Percentiles rank a stretch among this genome's conserved stretches.
These are phyloP conservation scores for Cephus pulcher DNA, from an alignment of 2,888 invertebrate species.

Conservation along the genomic window DNA sequence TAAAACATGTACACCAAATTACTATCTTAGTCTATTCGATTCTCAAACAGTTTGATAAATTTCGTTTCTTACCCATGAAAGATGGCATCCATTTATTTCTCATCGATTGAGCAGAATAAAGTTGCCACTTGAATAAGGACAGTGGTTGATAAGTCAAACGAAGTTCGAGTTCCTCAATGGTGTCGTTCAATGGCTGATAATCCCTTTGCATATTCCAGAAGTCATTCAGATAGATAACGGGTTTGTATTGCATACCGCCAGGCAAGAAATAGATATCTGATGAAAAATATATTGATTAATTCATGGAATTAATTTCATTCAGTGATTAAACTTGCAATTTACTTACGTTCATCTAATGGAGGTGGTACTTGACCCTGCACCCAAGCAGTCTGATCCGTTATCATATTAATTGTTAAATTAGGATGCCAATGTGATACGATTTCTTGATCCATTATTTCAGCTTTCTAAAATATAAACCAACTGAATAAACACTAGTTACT, in stretches of 20 bases:
- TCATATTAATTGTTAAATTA: conserved; percentile 94
- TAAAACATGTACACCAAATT: neutral
- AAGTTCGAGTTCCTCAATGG: conserved; percentile 78
- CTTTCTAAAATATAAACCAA: conserved; percentile 70
- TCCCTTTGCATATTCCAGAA: conserved; percentile 99
- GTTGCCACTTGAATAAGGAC: conserved; percentile 97
- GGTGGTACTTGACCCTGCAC: conserved; percentile 89
- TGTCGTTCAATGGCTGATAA: conserved; percentile 91
- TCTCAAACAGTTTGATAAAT: neutral
- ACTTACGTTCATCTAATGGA: conserved; percentile 87
- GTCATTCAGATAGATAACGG: conserved; percentile 94
- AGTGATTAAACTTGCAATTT: conserved; percentile 18
- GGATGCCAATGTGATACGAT: conserved; percentile 99
- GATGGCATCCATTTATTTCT: conserved; percentile 81
- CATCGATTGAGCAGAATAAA: conserved; percentile 97
- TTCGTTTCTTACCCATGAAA: conserved; percentile 48
- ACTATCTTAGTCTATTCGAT: neutral
- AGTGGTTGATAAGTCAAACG: conserved; percentile 88
- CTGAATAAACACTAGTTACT: neutral
- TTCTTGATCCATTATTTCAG: conserved; percentile 83
- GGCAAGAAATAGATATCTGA: conserved; percentile 86
- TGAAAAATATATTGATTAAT: conserved; percentile 1
- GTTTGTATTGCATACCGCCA: conserved; percentile 89
- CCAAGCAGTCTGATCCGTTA: conserved; percentile 97
- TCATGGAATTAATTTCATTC: neutral